phyloP scores from a whole-genome alignment of 1,140 invertebrate genomes.

The Leptopilina clavipes region DNA sequence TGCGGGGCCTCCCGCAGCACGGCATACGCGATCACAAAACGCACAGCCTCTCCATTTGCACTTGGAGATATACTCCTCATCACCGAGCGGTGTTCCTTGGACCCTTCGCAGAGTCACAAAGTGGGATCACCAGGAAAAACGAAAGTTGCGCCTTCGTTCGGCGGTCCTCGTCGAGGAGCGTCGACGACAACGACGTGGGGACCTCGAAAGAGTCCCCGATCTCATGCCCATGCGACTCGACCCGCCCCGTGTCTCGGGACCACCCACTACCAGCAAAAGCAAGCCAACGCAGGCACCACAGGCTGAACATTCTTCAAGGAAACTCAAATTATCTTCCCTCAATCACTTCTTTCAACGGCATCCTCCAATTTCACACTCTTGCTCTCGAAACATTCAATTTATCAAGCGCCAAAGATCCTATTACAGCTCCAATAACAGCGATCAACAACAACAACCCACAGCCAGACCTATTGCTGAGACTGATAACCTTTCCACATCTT shows the following conservation, averaged over 20 bases:
- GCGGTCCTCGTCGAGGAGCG: slow-evolving; percentile 32
- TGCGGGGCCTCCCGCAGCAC: slow-evolving; percentile 64
- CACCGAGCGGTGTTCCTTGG: slow-evolving; percentile 8
- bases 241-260: slow-evolving; percentile 60
- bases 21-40: slow-evolving; percentile 58
- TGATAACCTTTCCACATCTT: background rate
- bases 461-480: background rate
- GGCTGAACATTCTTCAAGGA: slow-evolving; percentile 35
- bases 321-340: slow-evolving; percentile 38
- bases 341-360: slow-evolving; percentile 28
- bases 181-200: slow-evolving; percentile 58
- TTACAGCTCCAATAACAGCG: background rate
- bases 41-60: slow-evolving; percentile 44
- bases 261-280: slow-evolving; percentile 57
- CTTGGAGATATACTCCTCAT: slow-evolving; percentile 40
- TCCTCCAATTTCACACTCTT: slow-evolving; percentile 38
- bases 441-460: background rate
- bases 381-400: slow-evolving; percentile 31
- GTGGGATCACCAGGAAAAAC: slow-evolving; percentile 24
- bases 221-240: slow-evolving; percentile 69
- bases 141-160: slow-evolving; percentile 19
- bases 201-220: slow-evolving; percentile 62
- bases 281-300: slow-evolving; percentile 44
- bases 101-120: background rate
- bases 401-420: background rate